phyloP scores from a whole-genome alignment of 2,113 vertebrate genomes.

The Vicugna pacos region DNA sequence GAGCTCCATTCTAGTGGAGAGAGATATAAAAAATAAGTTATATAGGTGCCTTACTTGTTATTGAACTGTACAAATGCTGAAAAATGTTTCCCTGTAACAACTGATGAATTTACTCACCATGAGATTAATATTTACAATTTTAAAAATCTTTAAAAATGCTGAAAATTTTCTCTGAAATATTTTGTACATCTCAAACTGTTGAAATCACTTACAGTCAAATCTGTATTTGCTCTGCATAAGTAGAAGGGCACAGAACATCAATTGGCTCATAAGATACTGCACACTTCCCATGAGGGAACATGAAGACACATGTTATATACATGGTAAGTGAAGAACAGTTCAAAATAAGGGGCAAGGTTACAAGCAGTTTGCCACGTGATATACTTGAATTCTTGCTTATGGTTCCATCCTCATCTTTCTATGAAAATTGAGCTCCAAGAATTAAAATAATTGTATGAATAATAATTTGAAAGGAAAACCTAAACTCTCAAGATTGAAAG shows the following conservation, averaged over 20 bases:
- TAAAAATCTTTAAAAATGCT: background rate
- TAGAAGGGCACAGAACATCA: background rate
- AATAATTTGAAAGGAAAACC: background rate
- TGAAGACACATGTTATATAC: background rate
- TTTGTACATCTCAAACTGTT: background rate
- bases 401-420: background rate
- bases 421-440: conserved; percentile 6
- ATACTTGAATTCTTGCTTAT: background rate
- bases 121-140: background rate
- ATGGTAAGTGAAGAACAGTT: background rate
- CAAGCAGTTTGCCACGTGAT: background rate
- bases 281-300: background rate
- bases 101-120: background rate
- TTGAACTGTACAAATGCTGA: background rate
- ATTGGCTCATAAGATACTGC: background rate
- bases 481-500: background rate
- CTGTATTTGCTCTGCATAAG: background rate
- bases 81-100: background rate
- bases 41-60: background rate
- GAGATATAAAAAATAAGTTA: background rate
- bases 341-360: background rate
- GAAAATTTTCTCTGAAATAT: background rate
- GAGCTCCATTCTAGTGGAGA: background rate
- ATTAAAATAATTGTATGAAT: conserved; percentile 25
- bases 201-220: background rate